Base-by-base conservation (phyloP, 2,888 invertebrate species). In the Pseudanteris insignis region DNA sequence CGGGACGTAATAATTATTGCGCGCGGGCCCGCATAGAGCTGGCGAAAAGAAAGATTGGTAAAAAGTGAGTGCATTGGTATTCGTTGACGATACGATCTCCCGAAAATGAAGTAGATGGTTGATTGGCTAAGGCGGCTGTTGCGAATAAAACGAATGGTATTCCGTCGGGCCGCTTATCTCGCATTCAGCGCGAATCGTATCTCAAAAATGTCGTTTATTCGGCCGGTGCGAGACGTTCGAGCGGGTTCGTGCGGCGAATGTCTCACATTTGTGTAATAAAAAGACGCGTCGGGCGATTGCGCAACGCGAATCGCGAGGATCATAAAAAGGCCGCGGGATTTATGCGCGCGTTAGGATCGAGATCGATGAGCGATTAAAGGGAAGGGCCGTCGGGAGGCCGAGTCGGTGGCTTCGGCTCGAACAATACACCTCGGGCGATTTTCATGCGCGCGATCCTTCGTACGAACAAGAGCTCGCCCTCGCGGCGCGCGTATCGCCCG, bases 311-410 rank as follows among this genome's bases (percentile, higher is more conserved):
- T 37, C 51, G 55, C 50, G 37, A 63, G 55, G 63, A 58, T 61
- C 61, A 58, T 61, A 61, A 65, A 65, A 65, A 60, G 41, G 3
- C 41, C 21, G 32, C 25, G 55, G 46, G 63, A 65, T 63, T 61
- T 61, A 65, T 61, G 61, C 61, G 58, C 53, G 58, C 40, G 38
- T 38, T 48, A 21, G 41, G 50, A 61, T 63, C 63, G 53, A 63
- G 63, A 63, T 63, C 61, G 63, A 63, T 51, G 63, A 59, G 47
- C 63, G 63, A 65, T 65, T 65, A 63, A 62, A 59, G 64, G 50
- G 62, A 59, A 57, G 48, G 55, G 48, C 4, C 58, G 51, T 46
- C 18, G 51, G 47, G 54, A 54, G 61, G 54, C 51, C 48, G 46
- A 36, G n/a, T 47, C 50, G 46, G 38, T 46, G 54, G 41, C 47